A percentile compares a stretch with the other conserved stretches of the same genome.
Evolutionary conservation across 2,888 invertebrate genomes (phyloP).

Genomic region (Clepsis dumicolana): DNA sequence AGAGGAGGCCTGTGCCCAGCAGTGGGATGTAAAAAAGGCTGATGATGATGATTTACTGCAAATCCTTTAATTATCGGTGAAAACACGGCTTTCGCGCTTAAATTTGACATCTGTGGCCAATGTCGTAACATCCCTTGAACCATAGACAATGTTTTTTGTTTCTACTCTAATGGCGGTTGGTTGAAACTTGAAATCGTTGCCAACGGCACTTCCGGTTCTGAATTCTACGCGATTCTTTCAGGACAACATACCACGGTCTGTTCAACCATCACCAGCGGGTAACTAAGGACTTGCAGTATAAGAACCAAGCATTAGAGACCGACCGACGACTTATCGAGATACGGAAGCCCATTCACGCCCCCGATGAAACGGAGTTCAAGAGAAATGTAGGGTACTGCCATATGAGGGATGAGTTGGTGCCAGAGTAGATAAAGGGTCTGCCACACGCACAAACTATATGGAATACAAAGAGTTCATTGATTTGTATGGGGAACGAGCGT

Average conservation of each 20-base stretch:
- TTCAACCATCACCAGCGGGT: constrained; percentile 82
- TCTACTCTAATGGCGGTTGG: neutral
- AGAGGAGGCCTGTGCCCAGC: no score
- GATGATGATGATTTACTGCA: no score
- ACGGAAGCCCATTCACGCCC: constrained; percentile 84
- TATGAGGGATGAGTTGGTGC: constrained; percentile 88
- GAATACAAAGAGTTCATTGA: no score
- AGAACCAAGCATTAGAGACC: constrained; percentile 91
- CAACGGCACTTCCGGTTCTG: no score
- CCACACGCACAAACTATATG: no score
- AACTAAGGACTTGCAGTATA: constrained; percentile 90
- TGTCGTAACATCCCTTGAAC: neutral
- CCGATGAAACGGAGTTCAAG: constrained; percentile 87
- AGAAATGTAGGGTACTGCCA: constrained; percentile 90
- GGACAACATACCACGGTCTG: constrained; percentile 88
- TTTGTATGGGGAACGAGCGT: no score
- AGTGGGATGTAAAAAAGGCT: no score
- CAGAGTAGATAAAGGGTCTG: constrained; percentile 47
- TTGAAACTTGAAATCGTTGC: no score
- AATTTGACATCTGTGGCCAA: neutral
- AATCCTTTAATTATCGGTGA: no score
- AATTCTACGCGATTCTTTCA: constrained; percentile 49
- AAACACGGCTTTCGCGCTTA: neutral
- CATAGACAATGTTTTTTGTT: neutral
- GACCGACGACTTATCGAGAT: constrained; percentile 92